Conservation (phyloP, 1,140 invertebrate genomes). For the Chlorops oryzae region DNA sequence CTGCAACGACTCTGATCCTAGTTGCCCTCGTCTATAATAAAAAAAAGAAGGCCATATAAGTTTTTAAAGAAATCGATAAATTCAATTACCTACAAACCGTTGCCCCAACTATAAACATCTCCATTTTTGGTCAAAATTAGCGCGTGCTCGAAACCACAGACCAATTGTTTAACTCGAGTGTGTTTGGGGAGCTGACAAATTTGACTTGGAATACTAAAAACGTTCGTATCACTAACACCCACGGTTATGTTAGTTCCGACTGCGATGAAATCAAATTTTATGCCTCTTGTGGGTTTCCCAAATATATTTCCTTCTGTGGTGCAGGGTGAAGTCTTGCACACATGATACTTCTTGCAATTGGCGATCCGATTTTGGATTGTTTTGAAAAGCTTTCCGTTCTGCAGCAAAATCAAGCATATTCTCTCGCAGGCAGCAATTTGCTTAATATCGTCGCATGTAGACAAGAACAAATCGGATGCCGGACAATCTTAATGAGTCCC, state of each 20-base stretch:
- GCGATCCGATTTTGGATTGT: conserved; percentile 16
- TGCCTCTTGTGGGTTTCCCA: no score
- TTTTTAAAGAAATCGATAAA: background rate
- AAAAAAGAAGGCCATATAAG: no score
- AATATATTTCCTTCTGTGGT: no score
- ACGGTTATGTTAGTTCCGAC: conserved; percentile 48
- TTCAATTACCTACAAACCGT: conserved; percentile 60
- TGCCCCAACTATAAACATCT: conserved; percentile 71
- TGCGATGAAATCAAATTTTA: conserved; percentile 43
- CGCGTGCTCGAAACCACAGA: conserved; percentile 73
- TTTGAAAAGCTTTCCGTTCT: conserved; percentile 30
- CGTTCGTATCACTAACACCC: conserved; percentile 50
- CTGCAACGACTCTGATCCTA: conserved; percentile 68
- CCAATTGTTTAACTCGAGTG: conserved; percentile 57
- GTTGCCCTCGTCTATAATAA: conserved; percentile 66
- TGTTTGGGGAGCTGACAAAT: conserved; percentile 52
- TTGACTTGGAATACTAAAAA: conserved; percentile 57
- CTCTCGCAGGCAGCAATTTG: conserved; percentile 26
- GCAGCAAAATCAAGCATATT: conserved; percentile 31
- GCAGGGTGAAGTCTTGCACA: no score
- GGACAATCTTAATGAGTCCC: no score
- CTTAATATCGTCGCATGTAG: no score
- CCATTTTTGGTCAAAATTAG: conserved; percentile 66
- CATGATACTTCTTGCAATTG: conserved; percentile 23
- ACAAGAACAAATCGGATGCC: no score